Base-by-base conservation (phyloP, 2,888 invertebrate genomes). In the Metacarcinus magister region DNA sequence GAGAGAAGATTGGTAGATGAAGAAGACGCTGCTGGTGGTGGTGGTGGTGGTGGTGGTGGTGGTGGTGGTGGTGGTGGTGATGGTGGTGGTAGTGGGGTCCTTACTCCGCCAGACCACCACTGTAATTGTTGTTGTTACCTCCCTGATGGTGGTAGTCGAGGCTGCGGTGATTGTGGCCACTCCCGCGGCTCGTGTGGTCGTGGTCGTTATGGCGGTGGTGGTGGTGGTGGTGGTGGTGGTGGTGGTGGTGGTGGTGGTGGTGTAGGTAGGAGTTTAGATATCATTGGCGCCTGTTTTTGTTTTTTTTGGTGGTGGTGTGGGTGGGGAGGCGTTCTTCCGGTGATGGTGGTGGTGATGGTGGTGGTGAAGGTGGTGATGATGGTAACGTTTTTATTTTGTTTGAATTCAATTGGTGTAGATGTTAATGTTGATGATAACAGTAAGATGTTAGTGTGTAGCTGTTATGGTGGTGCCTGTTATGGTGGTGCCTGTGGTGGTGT, bases 161-260 rank as follows among this genome's bases (percentile, higher is more conserved):
- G 91, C 46, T 91, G 91, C 91, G 43, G 43, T 91, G 91, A 46
- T 91, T 91, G 91, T 43, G 91, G 46, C 44, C 44, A 46, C 43
- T 44, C n/a, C 91, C n/a, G 82, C 32, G 82, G 82, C 32, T 32
- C 19, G n/a, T 43, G 43, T 32, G n/a, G 43, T 91, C 5, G 44
- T 91, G 8, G 13, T 43, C 44, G n/a, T 44, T 44, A 23, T n/a
- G n/a, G 91, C 7, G n/a, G 91, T 19, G 46, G 19, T 91, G 91
- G 44, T 32, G 23, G 23, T 43, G 39, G 89, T 89, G 39, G 39
- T 44, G 10, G 19, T 89, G 39, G 89, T 89, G 39, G 89, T 89
- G 39, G 46, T 46, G 91, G 19, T 46, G 46, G 91, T 46, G 46
- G 91, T 23, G 46, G 43, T 91, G 44, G 91, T 43, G 32, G 32